These are phyloP conservation scores for Synergus japonicus DNA, from an alignment of 2,888 invertebrate genomes.

Conservation along the genomic window DNA sequence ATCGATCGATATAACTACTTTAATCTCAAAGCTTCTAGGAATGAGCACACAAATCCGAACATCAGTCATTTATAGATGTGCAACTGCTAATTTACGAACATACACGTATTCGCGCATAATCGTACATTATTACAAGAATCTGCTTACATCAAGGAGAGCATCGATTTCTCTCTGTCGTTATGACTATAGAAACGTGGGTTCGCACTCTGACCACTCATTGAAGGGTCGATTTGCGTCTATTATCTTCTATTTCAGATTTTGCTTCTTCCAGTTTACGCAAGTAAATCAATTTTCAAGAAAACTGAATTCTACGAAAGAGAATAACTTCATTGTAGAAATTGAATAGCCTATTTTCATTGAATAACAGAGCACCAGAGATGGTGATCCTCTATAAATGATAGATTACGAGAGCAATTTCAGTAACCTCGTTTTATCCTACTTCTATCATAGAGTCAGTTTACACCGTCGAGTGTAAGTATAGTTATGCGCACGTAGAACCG, in stretches of 20 bases:
- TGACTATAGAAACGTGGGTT: not conserved
- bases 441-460: no score
- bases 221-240: not conserved
- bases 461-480: no score
- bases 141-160: constrained; percentile 25
- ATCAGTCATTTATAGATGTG: constrained; percentile 44
- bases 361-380: no score
- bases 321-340: no score
- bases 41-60: constrained; percentile 28
- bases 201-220: not conserved
- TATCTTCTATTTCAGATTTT: not conserved
- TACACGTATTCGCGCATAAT: constrained; percentile 62
- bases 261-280: not conserved
- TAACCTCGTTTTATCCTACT: no score
- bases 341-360: no score
- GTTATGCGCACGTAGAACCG: no score
- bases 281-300: not conserved
- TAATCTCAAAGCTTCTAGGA: constrained; percentile 39
- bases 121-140: constrained; percentile 57
- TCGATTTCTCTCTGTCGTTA: constrained; percentile 41
- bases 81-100: constrained; percentile 60
- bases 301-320: no score
- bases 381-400: no score
- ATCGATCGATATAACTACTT: not conserved
- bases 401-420: no score